Evolutionary conservation across 1,140 invertebrate genomes (phyloP), one percentile per base, ranked within the genome.

Genomic region (Drosophila nebulosa): DNA sequence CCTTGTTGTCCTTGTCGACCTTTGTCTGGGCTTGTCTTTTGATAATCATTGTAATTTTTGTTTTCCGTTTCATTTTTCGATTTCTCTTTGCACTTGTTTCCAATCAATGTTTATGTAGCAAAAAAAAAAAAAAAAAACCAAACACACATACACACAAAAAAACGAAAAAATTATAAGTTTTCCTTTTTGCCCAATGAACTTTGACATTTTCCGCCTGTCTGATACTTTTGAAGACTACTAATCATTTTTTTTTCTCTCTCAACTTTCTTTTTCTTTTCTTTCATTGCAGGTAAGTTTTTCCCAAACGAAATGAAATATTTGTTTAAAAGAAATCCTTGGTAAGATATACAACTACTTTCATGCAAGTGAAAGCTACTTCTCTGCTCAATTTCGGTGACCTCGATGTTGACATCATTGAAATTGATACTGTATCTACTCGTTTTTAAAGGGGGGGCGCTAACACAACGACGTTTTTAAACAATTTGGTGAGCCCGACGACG

Each of bases 11-110:
- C 35, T 51, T 64, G 53, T 58, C 55, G 26, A 24, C 32, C 46
- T 42, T 46, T 46, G 39, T 46, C 39, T 46, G 39, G 39, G 39
- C 16, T 10, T 46, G 39, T 46, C 39, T 46, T 46, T 46, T 81
- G 73, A 81, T 81, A 81, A 81, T 81, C 78, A 81, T 66, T 46
- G 69, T 68, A 68, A 32, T 71, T 55, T 64, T 65, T 64, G 39
- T 63, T 30, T n/a, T 70, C 57, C 42, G 53, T 58, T 30, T 66
- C 52, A 24, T 67, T 67, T 9, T 67, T 57, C 50, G 39, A 63
- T 64, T 64, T 77, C 27, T 61, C 55, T 69, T 36, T 50, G 14
- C 22, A 14, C 42, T 39, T 42, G 24, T 50, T 14, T 18, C 24
- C 36, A 22, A 51, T 61, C 66, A 61, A 60, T 50, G 36, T 78